These are phyloP conservation scores for Pseudonaja textilis DNA, from an alignment of 2,113 vertebrate species.

Conservation along the genomic window DNA sequence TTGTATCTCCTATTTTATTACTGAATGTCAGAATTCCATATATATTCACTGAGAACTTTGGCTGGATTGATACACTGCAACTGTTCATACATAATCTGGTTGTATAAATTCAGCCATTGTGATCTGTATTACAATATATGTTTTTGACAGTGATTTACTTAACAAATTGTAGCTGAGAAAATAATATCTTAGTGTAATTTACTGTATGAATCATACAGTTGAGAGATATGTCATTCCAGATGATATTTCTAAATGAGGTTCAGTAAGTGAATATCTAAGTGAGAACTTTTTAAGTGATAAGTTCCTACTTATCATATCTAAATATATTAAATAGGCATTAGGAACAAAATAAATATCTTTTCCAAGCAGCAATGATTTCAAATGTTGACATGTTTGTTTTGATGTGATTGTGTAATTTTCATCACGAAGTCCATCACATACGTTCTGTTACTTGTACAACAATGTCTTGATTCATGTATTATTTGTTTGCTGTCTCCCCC, in stretches of 20 bases:
- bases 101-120: background rate
- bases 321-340: background rate
- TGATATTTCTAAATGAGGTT: background rate
- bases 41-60: background rate
- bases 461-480: background rate
- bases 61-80: background rate
- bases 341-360: background rate
- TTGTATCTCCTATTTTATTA: background rate
- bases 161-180: background rate
- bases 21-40: background rate
- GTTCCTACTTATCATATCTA: background rate
- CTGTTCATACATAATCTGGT: background rate
- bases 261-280: background rate
- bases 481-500: background rate
- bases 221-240: background rate
- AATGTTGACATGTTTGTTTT: background rate
- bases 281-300: background rate
- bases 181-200: background rate
- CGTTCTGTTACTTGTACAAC: background rate
- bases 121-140: background rate
- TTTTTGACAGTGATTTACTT: background rate
- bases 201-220: background rate
- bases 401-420: background rate
- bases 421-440: background rate
- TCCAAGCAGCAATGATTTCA: background rate